These are phyloP conservation scores for Eulemur coronatus DNA, from an alignment of 2,797 vertebrate genomes.

Conservation along the genomic window DNA sequence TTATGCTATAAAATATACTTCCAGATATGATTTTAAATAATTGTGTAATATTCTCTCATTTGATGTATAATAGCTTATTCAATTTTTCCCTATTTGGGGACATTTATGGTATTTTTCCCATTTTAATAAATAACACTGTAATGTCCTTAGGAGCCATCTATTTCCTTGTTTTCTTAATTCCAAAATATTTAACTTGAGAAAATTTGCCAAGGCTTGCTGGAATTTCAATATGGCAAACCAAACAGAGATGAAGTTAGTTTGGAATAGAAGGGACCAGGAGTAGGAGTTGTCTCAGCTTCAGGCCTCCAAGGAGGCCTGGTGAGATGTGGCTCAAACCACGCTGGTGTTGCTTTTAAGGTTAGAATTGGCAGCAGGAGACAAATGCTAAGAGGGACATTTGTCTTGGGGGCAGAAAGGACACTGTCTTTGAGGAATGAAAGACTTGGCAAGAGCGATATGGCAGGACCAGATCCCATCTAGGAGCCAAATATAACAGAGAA, in stretches of 20 bases:
- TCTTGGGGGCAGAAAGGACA: not conserved
- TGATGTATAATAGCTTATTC: not conserved
- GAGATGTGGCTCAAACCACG: not conserved
- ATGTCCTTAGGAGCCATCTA: not conserved
- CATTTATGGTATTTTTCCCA: not conserved
- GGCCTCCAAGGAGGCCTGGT: not conserved
- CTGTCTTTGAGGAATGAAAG: not conserved
- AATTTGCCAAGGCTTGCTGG: not conserved
- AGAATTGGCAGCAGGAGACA: not conserved
- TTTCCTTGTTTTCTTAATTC: conserved; percentile 24
- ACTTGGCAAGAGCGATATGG: not conserved
- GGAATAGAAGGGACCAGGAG: not conserved
- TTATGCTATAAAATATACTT: not conserved
- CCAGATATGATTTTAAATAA: not conserved
- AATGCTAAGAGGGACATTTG: not conserved
- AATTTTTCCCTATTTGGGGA: not conserved
- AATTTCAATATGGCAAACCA: not conserved
- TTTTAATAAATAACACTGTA: not conserved
- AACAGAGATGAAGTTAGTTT: not conserved
- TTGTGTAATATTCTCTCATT: not conserved
- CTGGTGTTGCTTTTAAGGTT: not conserved
- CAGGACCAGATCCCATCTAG: not conserved
- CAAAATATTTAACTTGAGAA: not conserved
- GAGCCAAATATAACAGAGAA: not conserved
- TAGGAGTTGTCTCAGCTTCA: not conserved